These are phyloP conservation scores for Acanthurus lineatus DNA, from an alignment of 2,797 vertebrate species.

Conservation along the genomic window DNA sequence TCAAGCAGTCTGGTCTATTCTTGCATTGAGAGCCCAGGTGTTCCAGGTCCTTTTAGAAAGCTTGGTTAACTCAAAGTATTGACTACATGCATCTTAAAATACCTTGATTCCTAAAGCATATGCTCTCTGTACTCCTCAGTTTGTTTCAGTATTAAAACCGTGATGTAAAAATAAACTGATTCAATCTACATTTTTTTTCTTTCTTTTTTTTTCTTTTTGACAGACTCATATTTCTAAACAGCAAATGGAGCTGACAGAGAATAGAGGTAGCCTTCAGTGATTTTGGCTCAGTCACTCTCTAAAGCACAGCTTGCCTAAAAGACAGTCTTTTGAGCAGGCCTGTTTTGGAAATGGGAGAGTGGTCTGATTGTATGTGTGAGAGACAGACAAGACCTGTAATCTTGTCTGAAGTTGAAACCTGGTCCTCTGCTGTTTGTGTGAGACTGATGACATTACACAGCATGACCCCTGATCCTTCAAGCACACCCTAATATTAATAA, in stretches of 20 bases:
- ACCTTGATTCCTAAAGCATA: constrained; percentile 18
- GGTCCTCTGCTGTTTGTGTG: constrained; percentile 10
- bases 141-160: constrained; percentile 9
- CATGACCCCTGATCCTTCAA: constrained; percentile 29
- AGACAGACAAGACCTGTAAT: constrained; percentile 51
- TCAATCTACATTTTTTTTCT: not conserved
- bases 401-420: constrained; percentile 35
- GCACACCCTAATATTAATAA: constrained; percentile 3
- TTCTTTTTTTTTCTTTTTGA: not conserved
- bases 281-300: constrained; percentile 39
- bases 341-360: constrained; percentile 57
- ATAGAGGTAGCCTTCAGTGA: constrained; percentile 15
- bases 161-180: constrained; percentile 8
- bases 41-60: constrained; percentile 45
- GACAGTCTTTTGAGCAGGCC: constrained; percentile 36
- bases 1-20: constrained; percentile 46
- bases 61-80: constrained; percentile 37
- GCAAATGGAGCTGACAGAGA: constrained; percentile 50
- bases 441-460: constrained; percentile 47
- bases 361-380: constrained; percentile 28
- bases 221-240: constrained; percentile 29
- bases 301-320: constrained; percentile 40
- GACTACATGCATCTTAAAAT: constrained; percentile 38
- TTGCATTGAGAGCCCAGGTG: constrained; percentile 61
- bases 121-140: not conserved